A percentile compares a stretch with the other conserved stretches of the same genome.
phyloP scores from a whole-genome alignment of 2,797 vertebrate species.

The Syngnathus rostellatus region DNA sequence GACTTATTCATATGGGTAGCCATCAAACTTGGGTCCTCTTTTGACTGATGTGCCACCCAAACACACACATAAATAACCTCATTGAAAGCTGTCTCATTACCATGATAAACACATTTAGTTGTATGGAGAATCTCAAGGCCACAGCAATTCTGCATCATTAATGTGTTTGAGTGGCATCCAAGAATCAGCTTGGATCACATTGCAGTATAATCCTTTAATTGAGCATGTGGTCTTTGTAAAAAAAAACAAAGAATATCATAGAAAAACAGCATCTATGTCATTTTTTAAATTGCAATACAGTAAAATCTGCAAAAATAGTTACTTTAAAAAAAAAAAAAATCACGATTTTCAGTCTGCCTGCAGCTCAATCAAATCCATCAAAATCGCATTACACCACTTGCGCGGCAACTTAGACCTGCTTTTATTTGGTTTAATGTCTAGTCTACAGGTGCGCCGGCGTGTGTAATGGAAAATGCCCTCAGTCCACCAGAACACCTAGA shows the following conservation, averaged over 20 bases:
- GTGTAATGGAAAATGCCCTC: too few species aligned
- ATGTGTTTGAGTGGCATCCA: constrained; percentile 31
- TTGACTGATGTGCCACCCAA: constrained; percentile 14
- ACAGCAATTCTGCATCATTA: constrained; percentile 27
- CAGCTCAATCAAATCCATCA: too few species aligned
- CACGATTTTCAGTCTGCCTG: too few species aligned
- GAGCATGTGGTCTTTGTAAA: not conserved
- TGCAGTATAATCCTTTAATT: not conserved
- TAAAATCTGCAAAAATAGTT: too few species aligned
- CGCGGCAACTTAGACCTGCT: too few species aligned
- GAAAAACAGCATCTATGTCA: not conserved
- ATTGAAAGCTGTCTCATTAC: constrained; percentile 40
- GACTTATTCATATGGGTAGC: constrained; percentile 55
- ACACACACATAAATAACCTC: constrained; percentile 35
- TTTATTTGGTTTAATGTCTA: too few species aligned
- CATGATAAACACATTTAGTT: constrained; percentile 47
- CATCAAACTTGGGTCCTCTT: constrained; percentile 38
- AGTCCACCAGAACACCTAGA: too few species aligned
- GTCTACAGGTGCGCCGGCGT: too few species aligned
- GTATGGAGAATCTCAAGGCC: constrained; percentile 37
- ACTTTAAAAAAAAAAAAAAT: too few species aligned
- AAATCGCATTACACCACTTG: too few species aligned
- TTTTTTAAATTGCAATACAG: too few species aligned
- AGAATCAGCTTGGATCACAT: not conserved
- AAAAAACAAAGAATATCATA: not conserved